phyloP scores from a whole-genome alignment of 2,888 invertebrate genomes.

The Epirrhoe alternata region DNA sequence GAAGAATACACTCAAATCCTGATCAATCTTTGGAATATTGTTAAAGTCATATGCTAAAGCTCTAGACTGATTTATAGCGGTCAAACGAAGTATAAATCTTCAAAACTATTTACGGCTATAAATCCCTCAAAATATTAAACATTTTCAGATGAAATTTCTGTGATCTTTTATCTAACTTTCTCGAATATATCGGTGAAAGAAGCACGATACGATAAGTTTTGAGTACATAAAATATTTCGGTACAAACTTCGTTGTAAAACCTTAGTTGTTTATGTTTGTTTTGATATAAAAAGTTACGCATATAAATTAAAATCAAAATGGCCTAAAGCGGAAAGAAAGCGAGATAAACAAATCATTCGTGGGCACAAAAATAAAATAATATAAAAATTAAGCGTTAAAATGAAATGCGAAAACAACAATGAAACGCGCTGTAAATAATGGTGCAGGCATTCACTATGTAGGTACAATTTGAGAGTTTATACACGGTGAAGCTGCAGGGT shows the following conservation, averaged over 20 bases:
- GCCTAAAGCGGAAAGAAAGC: conserved; percentile 55
- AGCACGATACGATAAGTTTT: conserved; percentile 61
- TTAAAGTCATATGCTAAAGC: neutral
- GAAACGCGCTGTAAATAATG: conserved; percentile 82
- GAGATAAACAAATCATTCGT: conserved; percentile 74
- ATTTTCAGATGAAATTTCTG: conserved; percentile 30
- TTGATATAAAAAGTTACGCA: neutral
- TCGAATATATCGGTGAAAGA: conserved; percentile 58
- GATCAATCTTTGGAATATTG: conserved; percentile 4
- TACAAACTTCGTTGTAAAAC: neutral
- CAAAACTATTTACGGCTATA: conserved; percentile 25
- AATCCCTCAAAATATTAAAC: conserved; percentile 27
- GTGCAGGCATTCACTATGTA: conserved; percentile 80
- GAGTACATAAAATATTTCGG: neutral
- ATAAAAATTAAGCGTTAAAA: conserved; percentile 76
- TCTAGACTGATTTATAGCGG: conserved; percentile 13
- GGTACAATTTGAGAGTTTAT: conserved; percentile 81
- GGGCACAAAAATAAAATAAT: conserved; percentile 72
- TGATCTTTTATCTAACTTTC: conserved; percentile 41
- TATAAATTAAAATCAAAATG: conserved; percentile 14
- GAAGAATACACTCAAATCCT: neutral
- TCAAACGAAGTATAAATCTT: conserved; percentile 22
- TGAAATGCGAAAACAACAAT: conserved; percentile 81
- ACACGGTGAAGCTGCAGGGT: conserved; percentile 62
- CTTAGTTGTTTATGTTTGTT: neutral